A percentile compares a stretch with the other conserved stretches of the same genome.
phyloP scores from a whole-genome alignment of 2,888 invertebrate species.

The Perizoma affinitatum region DNA sequence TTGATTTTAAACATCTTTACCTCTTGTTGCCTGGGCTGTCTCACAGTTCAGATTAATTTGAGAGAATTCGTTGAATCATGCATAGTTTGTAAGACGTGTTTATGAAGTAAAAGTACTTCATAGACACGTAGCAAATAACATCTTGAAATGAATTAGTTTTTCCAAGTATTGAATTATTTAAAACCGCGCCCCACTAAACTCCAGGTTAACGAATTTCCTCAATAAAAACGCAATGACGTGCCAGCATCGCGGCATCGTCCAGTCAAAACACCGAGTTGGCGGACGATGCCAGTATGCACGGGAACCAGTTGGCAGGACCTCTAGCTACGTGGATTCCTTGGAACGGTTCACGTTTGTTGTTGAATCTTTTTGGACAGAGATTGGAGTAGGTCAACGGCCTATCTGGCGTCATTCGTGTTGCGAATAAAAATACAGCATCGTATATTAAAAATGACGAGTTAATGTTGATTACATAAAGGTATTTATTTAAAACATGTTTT shows the following conservation, averaged over 20 bases:
- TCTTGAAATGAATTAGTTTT: no score
- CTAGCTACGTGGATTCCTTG: slow-evolving; percentile 52
- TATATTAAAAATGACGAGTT: no score
- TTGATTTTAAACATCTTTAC: no score
- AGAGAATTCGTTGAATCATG: no score
- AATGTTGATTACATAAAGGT: no score
- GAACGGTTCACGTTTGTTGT: slow-evolving; percentile 35
- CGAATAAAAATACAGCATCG: not conserved
- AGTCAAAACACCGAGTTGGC: slow-evolving; percentile 69
- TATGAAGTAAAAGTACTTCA: no score
- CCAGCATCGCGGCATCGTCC: slow-evolving; percentile 52
- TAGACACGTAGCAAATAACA: no score
- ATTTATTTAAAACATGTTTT: no score
- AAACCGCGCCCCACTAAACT: slow-evolving; percentile 2
- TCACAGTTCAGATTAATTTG: no score
- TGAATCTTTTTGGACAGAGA: slow-evolving; percentile 28
- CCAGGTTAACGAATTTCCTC: slow-evolving; percentile 28
- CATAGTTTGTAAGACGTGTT: no score
- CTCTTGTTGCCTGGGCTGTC: no score
- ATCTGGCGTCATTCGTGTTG: not conserved
- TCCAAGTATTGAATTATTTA: no score
- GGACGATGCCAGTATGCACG: slow-evolving; percentile 43
- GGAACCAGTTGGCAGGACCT: slow-evolving; percentile 68
- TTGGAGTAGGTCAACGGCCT: slow-evolving; percentile 20
- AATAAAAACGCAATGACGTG: slow-evolving; percentile 30